phyloP scores from a whole-genome alignment of 2,113 vertebrate species.

The Climacteris rufus region DNA sequence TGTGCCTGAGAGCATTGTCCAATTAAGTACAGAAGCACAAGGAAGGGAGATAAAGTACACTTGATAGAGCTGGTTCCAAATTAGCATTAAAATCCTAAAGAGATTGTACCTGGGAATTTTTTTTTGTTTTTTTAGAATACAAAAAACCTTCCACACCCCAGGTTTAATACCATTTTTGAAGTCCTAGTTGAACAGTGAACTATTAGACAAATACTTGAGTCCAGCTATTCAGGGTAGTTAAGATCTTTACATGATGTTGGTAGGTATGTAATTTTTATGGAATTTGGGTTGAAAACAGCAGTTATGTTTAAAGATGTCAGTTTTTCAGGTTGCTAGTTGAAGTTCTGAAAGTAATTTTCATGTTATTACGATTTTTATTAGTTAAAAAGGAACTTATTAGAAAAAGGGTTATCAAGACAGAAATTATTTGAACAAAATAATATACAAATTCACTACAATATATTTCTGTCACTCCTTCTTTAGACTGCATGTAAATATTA shows the following conservation, averaged over 20 bases:
- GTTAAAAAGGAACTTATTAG: background rate
- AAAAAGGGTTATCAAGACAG: background rate
- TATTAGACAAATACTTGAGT: background rate
- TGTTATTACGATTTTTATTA: background rate
- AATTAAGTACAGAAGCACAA: background rate
- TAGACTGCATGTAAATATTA: background rate
- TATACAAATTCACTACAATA: background rate
- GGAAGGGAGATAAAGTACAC: background rate
- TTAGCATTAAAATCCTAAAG: background rate
- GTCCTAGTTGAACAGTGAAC: background rate
- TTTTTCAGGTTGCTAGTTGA: background rate
- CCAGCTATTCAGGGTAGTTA: background rate
- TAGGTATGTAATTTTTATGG: background rate
- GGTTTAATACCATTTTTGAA: background rate
- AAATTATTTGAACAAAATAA: background rate
- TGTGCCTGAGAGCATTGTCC: background rate
- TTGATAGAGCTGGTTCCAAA: background rate
- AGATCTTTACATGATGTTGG: background rate
- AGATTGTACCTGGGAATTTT: background rate
- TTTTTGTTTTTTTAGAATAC: background rate
- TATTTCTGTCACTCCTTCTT: background rate
- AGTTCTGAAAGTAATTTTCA: background rate
- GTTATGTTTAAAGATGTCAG: background rate
- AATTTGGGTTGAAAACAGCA: background rate
- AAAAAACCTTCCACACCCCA: accelerated